Evolutionary conservation across 1,140 invertebrate genomes (phyloP), one percentile per base, ranked within the genome.

Genomic region (Anadara kagoshimensis): DNA sequence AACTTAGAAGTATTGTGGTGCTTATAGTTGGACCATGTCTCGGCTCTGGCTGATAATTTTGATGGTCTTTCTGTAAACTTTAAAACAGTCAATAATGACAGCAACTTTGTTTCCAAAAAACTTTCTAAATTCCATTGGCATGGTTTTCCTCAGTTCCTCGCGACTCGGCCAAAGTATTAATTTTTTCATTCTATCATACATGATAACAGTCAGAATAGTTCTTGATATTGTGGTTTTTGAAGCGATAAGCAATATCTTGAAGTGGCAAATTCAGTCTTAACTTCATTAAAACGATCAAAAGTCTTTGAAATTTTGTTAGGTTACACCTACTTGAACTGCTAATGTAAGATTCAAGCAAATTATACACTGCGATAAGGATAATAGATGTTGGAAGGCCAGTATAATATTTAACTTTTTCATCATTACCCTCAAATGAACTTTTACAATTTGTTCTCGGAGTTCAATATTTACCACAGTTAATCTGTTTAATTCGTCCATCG

Each of bases 1-100:
- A 71, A 67, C 56, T 71, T 72, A 12, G 49, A 41, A 26, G 72
- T 72, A 53, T 78, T 71, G 66, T 71, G 49, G 41, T 69, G 68
- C 51, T 80, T 78, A 61, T 72, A 77, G 20, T 58, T 61, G 2
- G 41, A 51, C 41, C 63, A 49, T 49, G 22, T 66, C 16, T 76
- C 3, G 16, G 63, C 74, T n/a, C 62, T 49, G 16, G 78, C 69
- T 22, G 56, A 53, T 2, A 76, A 22, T 47, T 73, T 74, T 16
- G 64, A 70, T 14, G 78, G 71, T 29, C 57, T 59, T 26, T 78
- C 75, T 43, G 62, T 75, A 57, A 75, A 77, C 65, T 66, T 80
- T 72, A 75, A 80, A 80, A 58, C 75, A 78, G 29, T 80, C 75
- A 24, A 79, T 71, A n/a, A 77, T 77, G 5, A 73, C 73, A 24